Conservation (phyloP, 2,113 vertebrate species). For the Sylvietta virens region DNA sequence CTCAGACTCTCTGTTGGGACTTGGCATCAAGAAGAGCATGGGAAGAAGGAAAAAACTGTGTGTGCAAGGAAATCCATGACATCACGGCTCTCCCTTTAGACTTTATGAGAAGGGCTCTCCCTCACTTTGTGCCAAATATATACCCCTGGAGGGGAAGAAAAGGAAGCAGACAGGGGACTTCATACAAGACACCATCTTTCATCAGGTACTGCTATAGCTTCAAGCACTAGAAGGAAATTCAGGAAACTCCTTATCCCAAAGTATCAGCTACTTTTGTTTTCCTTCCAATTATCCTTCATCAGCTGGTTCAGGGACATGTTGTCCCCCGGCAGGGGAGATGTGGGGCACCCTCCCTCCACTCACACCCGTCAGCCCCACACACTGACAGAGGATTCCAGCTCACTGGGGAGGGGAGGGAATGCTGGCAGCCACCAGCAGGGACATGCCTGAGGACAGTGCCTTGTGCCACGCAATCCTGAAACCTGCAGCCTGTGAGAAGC, state of each 20-base stretch:
- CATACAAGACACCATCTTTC: neutral
- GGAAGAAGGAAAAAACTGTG: neutral
- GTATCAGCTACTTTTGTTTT: neutral
- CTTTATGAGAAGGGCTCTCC: neutral
- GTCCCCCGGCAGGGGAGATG: neutral
- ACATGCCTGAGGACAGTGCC: neutral
- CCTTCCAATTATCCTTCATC: neutral
- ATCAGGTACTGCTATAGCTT: neutral
- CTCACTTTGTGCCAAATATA: neutral
- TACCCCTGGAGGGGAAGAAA: neutral
- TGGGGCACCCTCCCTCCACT: neutral
- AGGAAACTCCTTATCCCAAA: neutral
- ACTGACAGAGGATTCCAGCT: neutral
- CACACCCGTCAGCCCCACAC: rapidly evolving
- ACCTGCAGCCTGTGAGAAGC: rapidly evolving
- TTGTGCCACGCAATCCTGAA: rapidly evolving
- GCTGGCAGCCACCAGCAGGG: neutral
- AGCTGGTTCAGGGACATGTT: neutral
- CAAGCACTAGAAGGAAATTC: neutral
- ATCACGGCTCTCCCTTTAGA: neutral
- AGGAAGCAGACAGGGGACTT: neutral
- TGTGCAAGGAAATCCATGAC: neutral
- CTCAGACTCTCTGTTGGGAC: neutral
- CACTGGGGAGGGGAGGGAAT: rapidly evolving
- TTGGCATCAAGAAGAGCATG: neutral